Evolutionary conservation across 2,888 invertebrate species (phyloP), one percentile per base, ranked within the genome.

Genomic region (Drosophila fulvimacula): DNA sequence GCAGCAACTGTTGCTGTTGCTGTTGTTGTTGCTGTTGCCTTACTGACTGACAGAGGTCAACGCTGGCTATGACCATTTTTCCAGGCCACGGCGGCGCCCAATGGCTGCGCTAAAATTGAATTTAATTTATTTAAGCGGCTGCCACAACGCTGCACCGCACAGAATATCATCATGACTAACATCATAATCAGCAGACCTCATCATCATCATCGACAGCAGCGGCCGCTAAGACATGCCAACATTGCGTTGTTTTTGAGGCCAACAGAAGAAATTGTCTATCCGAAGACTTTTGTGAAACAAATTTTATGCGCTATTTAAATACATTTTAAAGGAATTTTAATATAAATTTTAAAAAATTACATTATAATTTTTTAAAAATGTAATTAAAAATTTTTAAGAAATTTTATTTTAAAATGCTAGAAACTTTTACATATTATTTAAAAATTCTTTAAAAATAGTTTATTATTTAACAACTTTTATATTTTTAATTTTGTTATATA

Each of bases 91-190:
- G 71, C 68, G 56, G 81, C 72, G 76, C 76, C 73, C 71, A 69
- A 68, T 69, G 78, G 72, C 63, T 74, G 73, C 46, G 73, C 80
- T 75, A 80, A 82, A 81, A 82, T 82, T 82, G 82, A 82, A 83
- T 82, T 86, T 83, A 82, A 82, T 82, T 82, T 82, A 82, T 86
- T 82, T 83, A 71, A 76, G 72, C 74, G 74, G 64, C 69, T 51
- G 61, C 66, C 59, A 53, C 68, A 55, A 41, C 48, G 39, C 36
- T 52, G 30, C 55, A 30, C 27, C 19, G 49, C 57, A 24, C 53
- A 41, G 42, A 39, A 46, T 66, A 51, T 59, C 55, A 71, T 59
- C 17, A 59, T 52, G 48, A 41, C 15, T 24, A 17, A 38, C 55
- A 27, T 42, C 61, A 48, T 57, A 38, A 52, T 41, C 36, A 27